Evolutionary conservation across 2,888 invertebrate species (phyloP), one percentile per base, ranked within the genome.

Genomic region (Gari tellinella): DNA sequence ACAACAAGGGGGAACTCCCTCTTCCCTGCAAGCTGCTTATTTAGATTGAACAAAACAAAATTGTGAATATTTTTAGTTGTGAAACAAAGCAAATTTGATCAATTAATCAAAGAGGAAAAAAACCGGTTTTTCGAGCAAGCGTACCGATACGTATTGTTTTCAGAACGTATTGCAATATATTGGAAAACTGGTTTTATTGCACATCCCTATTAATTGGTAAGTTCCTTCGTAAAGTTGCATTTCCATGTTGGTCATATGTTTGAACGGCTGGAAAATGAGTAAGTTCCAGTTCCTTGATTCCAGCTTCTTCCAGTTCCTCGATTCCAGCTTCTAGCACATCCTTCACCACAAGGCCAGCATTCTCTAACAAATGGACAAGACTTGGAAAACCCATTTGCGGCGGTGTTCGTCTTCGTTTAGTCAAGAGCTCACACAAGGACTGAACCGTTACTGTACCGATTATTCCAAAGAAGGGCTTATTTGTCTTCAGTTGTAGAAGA

Each of bases 261-360:
- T 26, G 17, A 17, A 45, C 23, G 25, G 57, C 57, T 25, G 57
- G 57, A 45, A 57, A 57, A 43, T 43, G 26, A n/a, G 14, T 4
- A 26, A 57, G 46, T 8, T 10, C 57, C n/a, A 57, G 41, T 43
- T 57, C 43, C 31, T 19, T 25, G 15, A 57, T 25, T 23, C 57
- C 57, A 19, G 43, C 46, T 57, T 46, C 26, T 17, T 45, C 17
- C 25, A 31, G 31, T n/a, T 21, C 19, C 25, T 43, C 25, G 26
- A 57, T 19, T 19, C 23, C 26, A 43, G n/a, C n/a, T n/a, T n/a
- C n/a, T n/a, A n/a, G n/a, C n/a, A n/a, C n/a, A n/a, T n/a, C n/a
- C n/a, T n/a, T 21, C 5, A 26, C 43, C 31, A 5, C 43, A 51
- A 52, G 15, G 25, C 43, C 43, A 7, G 38, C 23, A 15, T 46